Base-by-base conservation (phyloP, 2,113 vertebrate species). In the Lophius piscatorius region DNA sequence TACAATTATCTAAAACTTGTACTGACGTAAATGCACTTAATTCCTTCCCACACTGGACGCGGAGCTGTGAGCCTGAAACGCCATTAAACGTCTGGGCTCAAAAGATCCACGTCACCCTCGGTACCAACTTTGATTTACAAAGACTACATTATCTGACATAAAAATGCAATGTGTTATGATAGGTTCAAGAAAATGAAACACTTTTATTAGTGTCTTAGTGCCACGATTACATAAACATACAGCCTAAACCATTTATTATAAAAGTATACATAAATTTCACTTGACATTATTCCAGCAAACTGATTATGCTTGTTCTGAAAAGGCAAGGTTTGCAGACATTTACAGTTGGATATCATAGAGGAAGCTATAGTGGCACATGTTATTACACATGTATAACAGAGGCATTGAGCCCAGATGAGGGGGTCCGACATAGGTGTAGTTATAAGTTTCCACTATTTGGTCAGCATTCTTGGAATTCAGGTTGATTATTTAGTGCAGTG, bases 141-240 rank as follows among this genome's bases (percentile, higher is more conserved):
- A n/a, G n/a, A n/a, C 4, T 18, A 31, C 6, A 40, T 16, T 5
- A n/a, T 11, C 31, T 3, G 5, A 9, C 4, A 59, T 4, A 56
- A 33, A 69, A 64, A 73, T 5, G 13, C 34, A 26, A 60, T 8
- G n/a, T 10, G 47, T 10, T 39, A 42, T n/a, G n/a, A n/a, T 21
- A 4, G 1, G 36, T 58, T 20, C 9, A 20, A 61, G 11, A 31
- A 26, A 76, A 20, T 58, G 11, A 31, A 26, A 76, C 9, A 36
- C 9, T 16, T 87, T 86, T 87, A 87, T 85, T 87, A 81, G 81
- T 72, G 63, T 83, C 36, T 69, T 49, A 31, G 35, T 62, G 81
- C 36, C 76, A 47, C 50, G 41, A 78, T 70, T 65, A 72, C 48
- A 69, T 24, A 23, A 42, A 63, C 55, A 65, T 50, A 41, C 22